Percentiles rank a stretch among this genome's conserved stretches.
phyloP scores from a whole-genome alignment of 2,888 invertebrate species.

The Embidobia sp. region DNA sequence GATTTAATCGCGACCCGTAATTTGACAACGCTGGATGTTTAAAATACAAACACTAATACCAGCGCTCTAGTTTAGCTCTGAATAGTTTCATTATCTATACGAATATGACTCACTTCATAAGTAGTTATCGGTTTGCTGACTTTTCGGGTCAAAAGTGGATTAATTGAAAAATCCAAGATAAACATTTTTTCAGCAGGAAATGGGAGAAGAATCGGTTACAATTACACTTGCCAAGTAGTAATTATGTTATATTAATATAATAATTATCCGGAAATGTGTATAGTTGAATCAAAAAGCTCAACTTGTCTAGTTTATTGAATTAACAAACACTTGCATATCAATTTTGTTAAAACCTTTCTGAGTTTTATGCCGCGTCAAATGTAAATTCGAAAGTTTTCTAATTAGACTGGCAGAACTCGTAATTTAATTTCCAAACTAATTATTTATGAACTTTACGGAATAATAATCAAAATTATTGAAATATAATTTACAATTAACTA shows the following conservation, averaged over 20 bases:
- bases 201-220: neutral
- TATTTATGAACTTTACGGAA: no score
- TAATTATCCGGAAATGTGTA: no score
- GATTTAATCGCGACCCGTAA: slow-evolving; percentile 48
- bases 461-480: no score
- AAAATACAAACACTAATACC: slow-evolving; percentile 41
- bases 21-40: slow-evolving; percentile 53
- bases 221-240: neutral
- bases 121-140: slow-evolving; percentile 63
- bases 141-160: slow-evolving; percentile 58
- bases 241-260: neutral
- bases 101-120: slow-evolving; percentile 57
- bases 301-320: no score
- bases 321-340: no score
- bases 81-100: slow-evolving; percentile 60
- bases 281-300: no score
- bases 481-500: no score
- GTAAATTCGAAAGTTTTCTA: no score
- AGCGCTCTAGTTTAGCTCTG: slow-evolving; percentile 52
- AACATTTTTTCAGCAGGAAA: slow-evolving; percentile 14
- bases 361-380: no score
- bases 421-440: no score
- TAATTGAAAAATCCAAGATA: slow-evolving; percentile 53
- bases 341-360: no score
- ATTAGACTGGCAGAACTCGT: no score